Evolutionary conservation across 2,113 vertebrate species (phyloP).

Genomic region (Tachysurus vachellii): DNA sequence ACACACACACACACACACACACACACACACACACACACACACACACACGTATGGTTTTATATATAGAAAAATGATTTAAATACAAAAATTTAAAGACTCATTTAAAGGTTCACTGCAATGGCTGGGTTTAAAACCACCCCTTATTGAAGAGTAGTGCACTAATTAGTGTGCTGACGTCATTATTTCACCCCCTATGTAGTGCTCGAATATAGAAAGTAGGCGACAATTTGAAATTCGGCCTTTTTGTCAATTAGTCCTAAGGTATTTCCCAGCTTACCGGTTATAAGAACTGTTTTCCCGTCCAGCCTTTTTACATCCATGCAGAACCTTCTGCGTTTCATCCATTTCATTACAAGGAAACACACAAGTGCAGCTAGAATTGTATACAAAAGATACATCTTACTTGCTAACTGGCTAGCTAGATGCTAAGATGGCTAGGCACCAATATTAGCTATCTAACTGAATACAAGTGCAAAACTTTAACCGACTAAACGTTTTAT

Average conservation of each 20-base stretch:
- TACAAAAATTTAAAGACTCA: background rate
- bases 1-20: too few relatives aligned
- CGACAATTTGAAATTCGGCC: background rate
- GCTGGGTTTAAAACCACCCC: background rate
- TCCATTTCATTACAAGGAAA: constrained; percentile 73
- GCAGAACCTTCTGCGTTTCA: constrained; percentile 73
- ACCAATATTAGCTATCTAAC: background rate
- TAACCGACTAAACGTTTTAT: constrained; percentile 3
- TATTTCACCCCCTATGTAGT: background rate
- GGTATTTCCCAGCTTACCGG: constrained; percentile 62
- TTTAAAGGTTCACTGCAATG: background rate
- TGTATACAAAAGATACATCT: constrained; percentile 73
- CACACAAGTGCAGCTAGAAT: constrained; percentile 66
- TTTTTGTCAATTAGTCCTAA: too few relatives aligned
- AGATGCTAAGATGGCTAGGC: background rate
- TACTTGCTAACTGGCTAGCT: background rate
- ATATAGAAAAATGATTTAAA: background rate
- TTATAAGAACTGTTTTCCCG: constrained; percentile 79
- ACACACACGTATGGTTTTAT: too few relatives aligned
- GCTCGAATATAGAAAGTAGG: background rate
- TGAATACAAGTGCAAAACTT: background rate
- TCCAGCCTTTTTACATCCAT: constrained; percentile 75
- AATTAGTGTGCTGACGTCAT: background rate
- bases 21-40: too few relatives aligned
- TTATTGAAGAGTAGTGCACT: background rate